phyloP scores from a whole-genome alignment of 2,113 vertebrate genomes.

The Eurystomus gularis region DNA sequence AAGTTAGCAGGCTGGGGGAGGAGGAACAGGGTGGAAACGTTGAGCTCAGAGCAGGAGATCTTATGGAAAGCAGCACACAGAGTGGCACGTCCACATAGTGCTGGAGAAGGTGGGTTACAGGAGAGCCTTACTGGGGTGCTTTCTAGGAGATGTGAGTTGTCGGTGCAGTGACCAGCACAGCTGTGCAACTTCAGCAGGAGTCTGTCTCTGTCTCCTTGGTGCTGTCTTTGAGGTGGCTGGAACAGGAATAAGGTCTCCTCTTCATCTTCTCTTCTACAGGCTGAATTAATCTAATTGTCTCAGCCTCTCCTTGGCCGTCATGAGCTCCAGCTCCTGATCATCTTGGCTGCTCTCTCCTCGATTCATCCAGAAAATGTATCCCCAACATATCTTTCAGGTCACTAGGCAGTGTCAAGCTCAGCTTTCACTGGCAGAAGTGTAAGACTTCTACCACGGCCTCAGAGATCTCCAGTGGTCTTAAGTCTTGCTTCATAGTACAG shows the following conservation, averaged over 20 bases:
- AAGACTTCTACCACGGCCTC: background rate
- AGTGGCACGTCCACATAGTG: rapidly evolving
- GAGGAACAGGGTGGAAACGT: background rate
- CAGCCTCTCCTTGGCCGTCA: background rate
- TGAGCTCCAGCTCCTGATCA: background rate
- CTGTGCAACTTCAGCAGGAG: background rate
- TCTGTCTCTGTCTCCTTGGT: background rate
- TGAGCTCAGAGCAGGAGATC: background rate
- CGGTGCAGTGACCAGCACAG: background rate
- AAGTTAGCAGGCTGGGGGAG: background rate
- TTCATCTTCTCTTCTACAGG: background rate
- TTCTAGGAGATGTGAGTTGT: background rate
- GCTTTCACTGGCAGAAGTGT: background rate
- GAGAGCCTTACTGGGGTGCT: background rate
- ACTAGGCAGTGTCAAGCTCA: background rate
- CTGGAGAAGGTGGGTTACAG: background rate
- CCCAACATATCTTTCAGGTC: background rate
- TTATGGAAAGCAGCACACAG: background rate
- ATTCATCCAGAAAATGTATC: background rate
- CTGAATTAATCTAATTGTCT: background rate
- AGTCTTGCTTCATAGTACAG: background rate
- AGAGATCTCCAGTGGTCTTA: background rate
- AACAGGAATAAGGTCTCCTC: background rate
- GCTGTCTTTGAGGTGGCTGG: background rate
- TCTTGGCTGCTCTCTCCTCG: background rate